Conservation (phyloP, 1,140 invertebrate genomes). For the Aphis gossypii region DNA sequence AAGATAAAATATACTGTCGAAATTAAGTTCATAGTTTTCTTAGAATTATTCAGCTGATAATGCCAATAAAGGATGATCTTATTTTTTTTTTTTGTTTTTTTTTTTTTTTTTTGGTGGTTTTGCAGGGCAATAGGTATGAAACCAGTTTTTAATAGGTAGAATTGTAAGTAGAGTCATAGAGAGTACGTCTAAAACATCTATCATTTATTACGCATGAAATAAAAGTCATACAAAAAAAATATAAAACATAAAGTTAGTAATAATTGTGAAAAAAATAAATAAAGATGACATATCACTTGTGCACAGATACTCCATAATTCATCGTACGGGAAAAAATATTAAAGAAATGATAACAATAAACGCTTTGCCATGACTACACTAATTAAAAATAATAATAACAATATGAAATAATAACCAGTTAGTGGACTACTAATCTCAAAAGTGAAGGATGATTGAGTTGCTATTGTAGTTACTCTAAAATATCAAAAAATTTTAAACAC, state of each 20-base stretch:
- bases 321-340: too few species aligned
- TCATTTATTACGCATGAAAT: not conserved
- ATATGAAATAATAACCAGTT: not conserved
- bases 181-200: not conserved
- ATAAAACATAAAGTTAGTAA: not conserved
- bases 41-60: not conserved
- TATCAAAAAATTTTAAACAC: not conserved
- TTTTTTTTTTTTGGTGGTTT: not conserved
- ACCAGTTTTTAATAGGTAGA: not conserved
- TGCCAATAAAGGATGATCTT: not conserved
- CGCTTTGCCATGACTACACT: not conserved
- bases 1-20: not conserved
- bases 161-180: not conserved
- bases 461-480: not conserved
- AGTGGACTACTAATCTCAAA: too few species aligned
- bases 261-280: not conserved
- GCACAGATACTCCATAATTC: not conserved
- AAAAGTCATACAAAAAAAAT: not conserved
- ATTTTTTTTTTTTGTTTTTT: not conserved
- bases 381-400: not conserved
- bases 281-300: not conserved
- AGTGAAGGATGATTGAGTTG: not conserved
- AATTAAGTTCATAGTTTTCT: slow-evolving; percentile 1
- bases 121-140: not conserved
- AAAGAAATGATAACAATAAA: not conserved